Conservation (phyloP, 2,113 vertebrate species). For the Ictalurus punctatus region DNA sequence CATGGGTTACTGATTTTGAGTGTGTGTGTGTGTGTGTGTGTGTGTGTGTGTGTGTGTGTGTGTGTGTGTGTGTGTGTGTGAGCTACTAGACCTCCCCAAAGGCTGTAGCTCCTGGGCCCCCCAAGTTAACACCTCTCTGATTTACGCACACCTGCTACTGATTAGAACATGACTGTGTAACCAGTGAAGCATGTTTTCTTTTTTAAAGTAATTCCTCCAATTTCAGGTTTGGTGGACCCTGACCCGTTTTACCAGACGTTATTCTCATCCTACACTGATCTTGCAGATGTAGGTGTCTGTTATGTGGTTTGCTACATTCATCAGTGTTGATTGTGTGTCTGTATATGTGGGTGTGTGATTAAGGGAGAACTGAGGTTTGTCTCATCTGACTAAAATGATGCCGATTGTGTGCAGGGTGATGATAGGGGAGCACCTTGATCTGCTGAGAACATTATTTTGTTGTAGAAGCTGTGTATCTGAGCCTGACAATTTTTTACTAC, state of each 20-base stretch:
- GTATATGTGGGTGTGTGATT: conserved; percentile 35
- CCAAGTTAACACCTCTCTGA: conserved; percentile 67
- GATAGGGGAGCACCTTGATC: conserved; percentile 65
- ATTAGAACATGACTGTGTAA: conserved; percentile 63
- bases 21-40: background rate
- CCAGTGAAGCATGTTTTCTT: conserved; percentile 43
- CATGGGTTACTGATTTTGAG: background rate
- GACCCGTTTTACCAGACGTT: conserved; percentile 20
- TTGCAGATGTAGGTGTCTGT: conserved; percentile 32
- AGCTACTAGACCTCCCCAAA: conserved; percentile 50
- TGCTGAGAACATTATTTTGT: conserved; percentile 59
- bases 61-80: background rate
- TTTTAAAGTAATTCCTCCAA: conserved; percentile 41
- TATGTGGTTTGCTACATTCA: conserved; percentile 56
- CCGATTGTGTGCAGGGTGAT: conserved; percentile 61
- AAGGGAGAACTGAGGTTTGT: conserved; percentile 27
- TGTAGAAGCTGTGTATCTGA: conserved; percentile 55
- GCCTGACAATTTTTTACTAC: conserved; percentile 34
- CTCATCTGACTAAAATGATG: conserved; percentile 66
- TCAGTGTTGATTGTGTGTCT: conserved; percentile 47
- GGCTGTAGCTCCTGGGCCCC: conserved; percentile 60
- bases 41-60: background rate
- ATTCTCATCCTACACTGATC: background rate
- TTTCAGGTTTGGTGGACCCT: conserved; percentile 40
- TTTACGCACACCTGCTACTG: conserved; percentile 66